These are phyloP conservation scores for Cheilosia soror DNA, from an alignment of 2,888 invertebrate genomes.

Conservation along the genomic window DNA sequence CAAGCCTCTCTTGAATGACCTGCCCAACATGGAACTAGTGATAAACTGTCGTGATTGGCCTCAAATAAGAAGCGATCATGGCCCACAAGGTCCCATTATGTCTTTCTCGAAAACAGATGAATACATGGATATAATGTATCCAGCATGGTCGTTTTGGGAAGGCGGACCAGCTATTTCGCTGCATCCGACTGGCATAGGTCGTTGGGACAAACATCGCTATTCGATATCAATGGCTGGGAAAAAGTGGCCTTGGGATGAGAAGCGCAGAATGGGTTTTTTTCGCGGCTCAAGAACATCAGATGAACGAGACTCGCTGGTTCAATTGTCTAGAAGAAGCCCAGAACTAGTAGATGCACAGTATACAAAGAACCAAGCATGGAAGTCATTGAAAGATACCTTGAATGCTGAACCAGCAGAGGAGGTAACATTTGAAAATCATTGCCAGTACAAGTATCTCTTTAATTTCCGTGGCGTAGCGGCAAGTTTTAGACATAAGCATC, in stretches of 20 bases:
- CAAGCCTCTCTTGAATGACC: slow-evolving; percentile 86
- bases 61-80: slow-evolving; percentile 86
- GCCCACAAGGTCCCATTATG: slow-evolving; percentile 90
- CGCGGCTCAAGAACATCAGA: slow-evolving; percentile 96
- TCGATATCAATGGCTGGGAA: slow-evolving; percentile 88
- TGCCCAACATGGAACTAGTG: slow-evolving; percentile 93
- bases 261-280: slow-evolving; percentile 91
- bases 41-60: slow-evolving; percentile 98
- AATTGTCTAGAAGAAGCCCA: slow-evolving; percentile 90
- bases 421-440: slow-evolving; percentile 95
- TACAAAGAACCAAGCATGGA: slow-evolving; percentile 99
- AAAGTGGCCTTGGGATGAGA: slow-evolving; percentile 90
- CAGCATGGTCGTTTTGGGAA: slow-evolving; percentile 99
- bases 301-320: slow-evolving; percentile 94
- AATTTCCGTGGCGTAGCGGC: slow-evolving; percentile 99
- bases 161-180: slow-evolving; percentile 98
- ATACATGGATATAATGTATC: slow-evolving; percentile 96
- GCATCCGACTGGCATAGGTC: slow-evolving; percentile 96
- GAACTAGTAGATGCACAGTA: slow-evolving; percentile 95
- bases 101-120: slow-evolving; percentile 96
- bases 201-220: slow-evolving; percentile 94
- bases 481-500: slow-evolving; percentile 97
- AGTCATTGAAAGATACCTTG: slow-evolving; percentile 96
- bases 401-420: slow-evolving; percentile 92
- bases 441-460: slow-evolving; percentile 96